phyloP scores from a whole-genome alignment of 2,797 vertebrate genomes.

The Otolemur crassicaudatus region DNA sequence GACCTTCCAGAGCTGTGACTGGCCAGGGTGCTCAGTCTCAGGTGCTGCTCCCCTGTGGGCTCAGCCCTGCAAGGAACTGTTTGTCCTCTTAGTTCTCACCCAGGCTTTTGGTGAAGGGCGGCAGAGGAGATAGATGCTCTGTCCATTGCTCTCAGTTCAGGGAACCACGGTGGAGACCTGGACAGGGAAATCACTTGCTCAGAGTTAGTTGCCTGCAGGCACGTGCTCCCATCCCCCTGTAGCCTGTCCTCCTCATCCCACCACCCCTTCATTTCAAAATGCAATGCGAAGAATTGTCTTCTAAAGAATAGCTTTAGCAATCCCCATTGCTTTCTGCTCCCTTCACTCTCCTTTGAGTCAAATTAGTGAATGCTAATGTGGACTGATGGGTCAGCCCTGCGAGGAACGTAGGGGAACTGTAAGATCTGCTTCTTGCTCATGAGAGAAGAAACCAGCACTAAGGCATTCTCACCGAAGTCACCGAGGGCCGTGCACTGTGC shows the following conservation, averaged over 20 bases:
- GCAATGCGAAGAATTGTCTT: conserved; percentile 49
- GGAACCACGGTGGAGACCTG: not conserved
- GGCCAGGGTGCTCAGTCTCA: not conserved
- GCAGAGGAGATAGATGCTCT: not conserved
- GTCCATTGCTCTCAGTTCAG: not conserved
- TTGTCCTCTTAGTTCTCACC: not conserved
- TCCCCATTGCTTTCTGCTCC: conserved; percentile 49
- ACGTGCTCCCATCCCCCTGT: not conserved
- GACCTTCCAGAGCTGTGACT: not conserved
- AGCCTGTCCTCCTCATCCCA: not conserved
- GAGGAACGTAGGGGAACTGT: not conserved
- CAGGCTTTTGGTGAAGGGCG: not conserved
- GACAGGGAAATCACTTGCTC: not conserved
- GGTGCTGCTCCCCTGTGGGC: not conserved
- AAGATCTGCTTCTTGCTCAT: not conserved
- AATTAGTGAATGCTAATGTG: conserved; percentile 63
- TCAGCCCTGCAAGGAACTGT: fast-evolving
- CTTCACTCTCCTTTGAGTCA: conserved; percentile 52
- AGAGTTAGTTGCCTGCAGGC: not conserved
- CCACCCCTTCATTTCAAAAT: not conserved
- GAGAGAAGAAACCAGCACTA: not conserved
- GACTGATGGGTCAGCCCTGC: not conserved
- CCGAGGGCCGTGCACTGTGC: not conserved
- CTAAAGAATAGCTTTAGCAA: conserved; percentile 48
- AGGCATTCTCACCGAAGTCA: not conserved